phyloP scores from a whole-genome alignment of 2,888 invertebrate species.

The Leucophenga maculata region DNA sequence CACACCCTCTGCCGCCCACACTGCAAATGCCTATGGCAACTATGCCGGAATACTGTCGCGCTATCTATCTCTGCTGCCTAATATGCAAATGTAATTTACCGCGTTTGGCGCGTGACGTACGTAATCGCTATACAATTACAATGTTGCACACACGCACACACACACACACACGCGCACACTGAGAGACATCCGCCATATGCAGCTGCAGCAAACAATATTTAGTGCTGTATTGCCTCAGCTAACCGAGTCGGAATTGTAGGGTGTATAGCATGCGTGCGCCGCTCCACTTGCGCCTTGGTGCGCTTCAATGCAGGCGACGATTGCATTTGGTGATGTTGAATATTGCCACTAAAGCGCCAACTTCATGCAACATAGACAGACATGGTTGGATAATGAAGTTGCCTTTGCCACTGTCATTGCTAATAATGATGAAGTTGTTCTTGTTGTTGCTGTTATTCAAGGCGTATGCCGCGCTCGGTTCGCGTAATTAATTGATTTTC shows the following conservation, averaged over 20 bases:
- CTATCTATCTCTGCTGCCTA: slow-evolving; percentile 39
- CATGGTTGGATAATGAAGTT: slow-evolving; percentile 14
- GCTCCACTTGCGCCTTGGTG: slow-evolving; percentile 37
- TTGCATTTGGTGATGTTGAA: slow-evolving; percentile 26
- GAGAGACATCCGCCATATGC: slow-evolving; percentile 8
- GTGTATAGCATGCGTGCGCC: slow-evolving; percentile 31
- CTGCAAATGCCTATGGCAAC: not conserved
- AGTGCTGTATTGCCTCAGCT: not conserved
- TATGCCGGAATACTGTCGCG: not conserved
- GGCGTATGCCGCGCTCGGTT: not conserved
- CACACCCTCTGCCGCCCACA: not conserved
- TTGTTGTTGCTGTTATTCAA: not conserved
- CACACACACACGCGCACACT: slow-evolving; percentile 14
- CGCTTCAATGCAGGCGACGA: slow-evolving; percentile 44
- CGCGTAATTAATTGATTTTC: slow-evolving; percentile 66
- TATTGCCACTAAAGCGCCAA: not conserved
- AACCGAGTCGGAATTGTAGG: slow-evolving; percentile 16
- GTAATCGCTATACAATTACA: slow-evolving; percentile 68
- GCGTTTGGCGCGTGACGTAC: slow-evolving; percentile 66
- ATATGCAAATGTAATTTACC: slow-evolving; percentile 67
- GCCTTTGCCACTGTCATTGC: slow-evolving; percentile 5
- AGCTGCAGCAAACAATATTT: slow-evolving; percentile 23
- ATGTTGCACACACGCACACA: slow-evolving; percentile 41
- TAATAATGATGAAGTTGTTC: slow-evolving; percentile 41
- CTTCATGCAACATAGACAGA: slow-evolving; percentile 12